Percentiles rank a stretch among this genome's conserved stretches.
phyloP scores from a whole-genome alignment of 2,888 invertebrate species.

The Pyrrhosoma nymphula region DNA sequence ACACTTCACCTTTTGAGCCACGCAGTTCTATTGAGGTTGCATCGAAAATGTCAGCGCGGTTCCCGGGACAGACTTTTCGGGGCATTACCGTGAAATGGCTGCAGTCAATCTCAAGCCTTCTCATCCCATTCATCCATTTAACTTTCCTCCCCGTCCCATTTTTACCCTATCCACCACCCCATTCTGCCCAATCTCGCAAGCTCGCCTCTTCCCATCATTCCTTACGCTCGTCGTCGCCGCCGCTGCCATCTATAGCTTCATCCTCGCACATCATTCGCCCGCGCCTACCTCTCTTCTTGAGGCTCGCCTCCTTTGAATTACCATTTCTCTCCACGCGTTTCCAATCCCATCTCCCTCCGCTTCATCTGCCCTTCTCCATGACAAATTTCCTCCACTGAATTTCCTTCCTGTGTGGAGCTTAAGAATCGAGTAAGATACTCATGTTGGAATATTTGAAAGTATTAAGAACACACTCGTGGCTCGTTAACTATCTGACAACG shows the following conservation, averaged over 20 bases:
- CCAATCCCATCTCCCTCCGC: background rate
- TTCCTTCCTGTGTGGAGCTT: no score
- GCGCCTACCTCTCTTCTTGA: background rate
- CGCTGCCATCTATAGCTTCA: background rate
- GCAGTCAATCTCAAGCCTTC: constrained; percentile 15
- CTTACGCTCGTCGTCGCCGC: background rate
- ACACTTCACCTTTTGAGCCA: constrained; percentile 43
- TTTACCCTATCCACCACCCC: background rate
- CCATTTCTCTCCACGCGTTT: background rate
- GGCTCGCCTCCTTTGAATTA: background rate
- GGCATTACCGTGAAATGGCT: constrained; percentile 47
- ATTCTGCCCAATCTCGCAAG: background rate
- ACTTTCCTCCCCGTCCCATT: background rate
- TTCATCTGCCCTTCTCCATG: background rate
- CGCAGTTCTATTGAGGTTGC: constrained; percentile 23
- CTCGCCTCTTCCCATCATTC: background rate
- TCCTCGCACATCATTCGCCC: background rate
- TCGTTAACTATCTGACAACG: no score
- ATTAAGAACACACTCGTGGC: no score
- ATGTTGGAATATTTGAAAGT: no score
- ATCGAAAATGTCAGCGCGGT: constrained; percentile 36
- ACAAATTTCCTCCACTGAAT: background rate
- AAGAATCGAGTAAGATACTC: no score
- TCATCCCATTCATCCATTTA: constrained; percentile 37
- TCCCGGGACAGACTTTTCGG: background rate